Evolutionary conservation across 2,888 invertebrate genomes (phyloP).

Genomic region (Scaptomyza parva): DNA sequence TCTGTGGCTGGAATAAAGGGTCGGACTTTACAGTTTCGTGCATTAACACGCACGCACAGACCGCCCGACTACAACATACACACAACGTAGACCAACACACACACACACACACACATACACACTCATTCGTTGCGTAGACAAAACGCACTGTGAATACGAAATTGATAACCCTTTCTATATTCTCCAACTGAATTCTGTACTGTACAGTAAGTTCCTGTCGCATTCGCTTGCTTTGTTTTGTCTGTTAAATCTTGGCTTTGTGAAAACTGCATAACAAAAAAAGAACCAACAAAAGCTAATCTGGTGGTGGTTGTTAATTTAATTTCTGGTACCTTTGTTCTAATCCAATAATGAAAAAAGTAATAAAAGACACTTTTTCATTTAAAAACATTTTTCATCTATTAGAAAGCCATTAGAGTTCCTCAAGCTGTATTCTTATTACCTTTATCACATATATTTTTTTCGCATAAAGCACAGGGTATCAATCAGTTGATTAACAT

Average conservation of each 20-base stretch:
- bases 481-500: conserved; percentile 1
- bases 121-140: conserved; percentile 50
- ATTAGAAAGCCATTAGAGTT: too few species aligned
- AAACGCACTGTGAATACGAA: conserved; percentile 69
- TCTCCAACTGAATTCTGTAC: background rate
- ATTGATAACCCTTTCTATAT: conserved; percentile 41
- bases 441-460: too few species aligned
- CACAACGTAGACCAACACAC: conserved; percentile 4
- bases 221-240: conserved; percentile 18
- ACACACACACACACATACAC: background rate
- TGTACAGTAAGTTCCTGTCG: conserved; percentile 13
- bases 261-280: background rate
- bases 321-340: background rate
- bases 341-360: background rate
- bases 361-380: background rate
- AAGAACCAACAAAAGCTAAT: background rate
- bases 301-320: background rate
- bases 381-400: too few species aligned
- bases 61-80: background rate
- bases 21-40: conserved; percentile 72
- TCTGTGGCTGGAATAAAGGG: conserved; percentile 48
- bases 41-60: conserved; percentile 75
- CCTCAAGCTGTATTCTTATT: background rate
- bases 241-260: background rate
- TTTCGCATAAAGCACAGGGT: conserved; percentile 6